phyloP scores from a whole-genome alignment of 2,797 vertebrate species.

The Sebastes melanostomus region DNA sequence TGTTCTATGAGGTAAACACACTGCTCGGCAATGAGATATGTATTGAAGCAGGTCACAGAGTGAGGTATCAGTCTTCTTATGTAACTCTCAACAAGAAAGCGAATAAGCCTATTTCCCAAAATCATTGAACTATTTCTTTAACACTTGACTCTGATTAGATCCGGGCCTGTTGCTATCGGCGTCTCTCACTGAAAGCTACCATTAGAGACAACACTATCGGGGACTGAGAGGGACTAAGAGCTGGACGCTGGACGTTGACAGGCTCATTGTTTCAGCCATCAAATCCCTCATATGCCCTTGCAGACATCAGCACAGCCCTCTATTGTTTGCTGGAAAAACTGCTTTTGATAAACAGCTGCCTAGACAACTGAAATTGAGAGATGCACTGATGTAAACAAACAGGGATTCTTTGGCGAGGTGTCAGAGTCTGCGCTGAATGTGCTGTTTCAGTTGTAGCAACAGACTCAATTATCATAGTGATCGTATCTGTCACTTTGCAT shows the following conservation, averaged over 20 bases:
- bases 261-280: conserved; percentile 52
- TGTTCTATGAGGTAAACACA: conserved; percentile 93
- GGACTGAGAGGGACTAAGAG: conserved; percentile 21
- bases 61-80: neutral
- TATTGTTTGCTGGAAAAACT: conserved; percentile 51
- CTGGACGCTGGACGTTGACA: conserved; percentile 53
- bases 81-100: neutral
- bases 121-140: neutral
- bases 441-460: neutral
- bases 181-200: conserved; percentile 12
- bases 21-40: neutral
- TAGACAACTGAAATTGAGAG: conserved; percentile 26
- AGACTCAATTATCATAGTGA: neutral
- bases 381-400: conserved; percentile 16
- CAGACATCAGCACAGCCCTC: conserved; percentile 38
- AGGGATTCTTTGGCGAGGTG: neutral
- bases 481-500: neutral
- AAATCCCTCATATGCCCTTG: conserved; percentile 45
- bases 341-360: conserved; percentile 41
- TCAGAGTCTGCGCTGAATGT: neutral
- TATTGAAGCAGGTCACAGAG: neutral
- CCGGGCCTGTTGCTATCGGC: neutral
- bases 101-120: neutral
- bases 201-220: conserved; percentile 13
- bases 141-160: neutral